A percentile compares a stretch with the other conserved stretches of the same genome.
These are phyloP conservation scores for Petrosia ficiformis DNA, from an alignment of 37 sponge, comb jelly and placozoan genomes.

Conservation along the genomic window DNA sequence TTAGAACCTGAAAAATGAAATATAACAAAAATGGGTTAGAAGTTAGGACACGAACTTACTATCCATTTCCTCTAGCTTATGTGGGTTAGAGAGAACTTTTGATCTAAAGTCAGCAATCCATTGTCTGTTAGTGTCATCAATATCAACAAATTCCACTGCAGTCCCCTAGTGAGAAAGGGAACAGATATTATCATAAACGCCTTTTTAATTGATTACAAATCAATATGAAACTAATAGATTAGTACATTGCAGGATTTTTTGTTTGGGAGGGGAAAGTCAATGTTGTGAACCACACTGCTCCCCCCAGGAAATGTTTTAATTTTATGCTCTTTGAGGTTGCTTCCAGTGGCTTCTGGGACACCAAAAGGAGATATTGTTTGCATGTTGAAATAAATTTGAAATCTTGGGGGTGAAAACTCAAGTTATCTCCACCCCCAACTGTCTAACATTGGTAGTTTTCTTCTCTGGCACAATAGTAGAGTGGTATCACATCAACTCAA, in stretches of 20 bases:
- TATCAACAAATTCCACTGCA: constrained; percentile 69
- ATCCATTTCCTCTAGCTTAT: constrained; percentile 68
- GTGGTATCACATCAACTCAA: no score
- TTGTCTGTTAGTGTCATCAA: constrained; percentile 68
- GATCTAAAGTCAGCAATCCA: constrained; percentile 85
- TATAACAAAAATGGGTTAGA: neutral
- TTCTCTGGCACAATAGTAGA: no score
- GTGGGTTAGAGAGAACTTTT: constrained; percentile 66
- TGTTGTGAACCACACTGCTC: no score
- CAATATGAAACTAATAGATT: neutral
- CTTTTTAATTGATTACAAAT: neutral
- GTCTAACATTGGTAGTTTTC: no score
- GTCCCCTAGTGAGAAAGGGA: constrained; percentile 27
- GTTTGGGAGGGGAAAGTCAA: neutral
- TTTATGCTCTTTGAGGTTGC: no score
- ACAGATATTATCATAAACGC: neutral
- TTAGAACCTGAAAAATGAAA: constrained; percentile 24
- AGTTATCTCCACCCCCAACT: no score
- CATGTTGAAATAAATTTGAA: no score
- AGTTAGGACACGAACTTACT: constrained; percentile 47
- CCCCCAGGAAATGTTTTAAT: no score
- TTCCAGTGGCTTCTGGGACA: no score
- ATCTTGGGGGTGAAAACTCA: no score
- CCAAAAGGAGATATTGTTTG: no score
- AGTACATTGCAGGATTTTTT: neutral